These are phyloP conservation scores for Temnothorax unifasciatus DNA, from an alignment of 2,888 invertebrate genomes.

Conservation along the genomic window DNA sequence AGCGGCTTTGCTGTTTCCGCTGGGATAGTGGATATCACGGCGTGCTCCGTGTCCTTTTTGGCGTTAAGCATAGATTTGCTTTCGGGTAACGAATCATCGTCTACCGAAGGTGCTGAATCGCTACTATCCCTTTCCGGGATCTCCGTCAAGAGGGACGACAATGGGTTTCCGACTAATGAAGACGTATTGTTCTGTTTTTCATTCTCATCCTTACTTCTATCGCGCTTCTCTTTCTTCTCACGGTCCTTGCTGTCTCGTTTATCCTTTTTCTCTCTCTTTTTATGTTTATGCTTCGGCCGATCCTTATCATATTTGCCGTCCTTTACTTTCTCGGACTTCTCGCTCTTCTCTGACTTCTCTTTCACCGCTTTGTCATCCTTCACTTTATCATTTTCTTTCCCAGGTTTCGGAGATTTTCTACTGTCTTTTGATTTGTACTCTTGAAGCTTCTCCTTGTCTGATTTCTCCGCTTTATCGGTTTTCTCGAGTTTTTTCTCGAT, in stretches of 20 bases:
- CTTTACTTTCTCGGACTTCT: slow-evolving; percentile 82
- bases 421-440: slow-evolving; percentile 85
- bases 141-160: slow-evolving; percentile 81
- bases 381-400: slow-evolving; percentile 82
- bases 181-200: slow-evolving; percentile 79
- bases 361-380: slow-evolving; percentile 79
- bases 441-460: slow-evolving; percentile 88
- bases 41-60: slow-evolving; percentile 75
- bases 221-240: slow-evolving; percentile 85
- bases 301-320: slow-evolving; percentile 83
- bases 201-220: slow-evolving; percentile 81
- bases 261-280: slow-evolving; percentile 88
- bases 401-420: slow-evolving; percentile 81
- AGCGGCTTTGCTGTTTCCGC: slow-evolving; percentile 79
- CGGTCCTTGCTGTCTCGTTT: slow-evolving; percentile 89
- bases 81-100: slow-evolving; percentile 80
- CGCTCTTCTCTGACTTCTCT: slow-evolving; percentile 80
- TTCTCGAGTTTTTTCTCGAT: slow-evolving; percentile 88
- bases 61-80: slow-evolving; percentile 64
- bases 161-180: slow-evolving; percentile 86
- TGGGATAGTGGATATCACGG: slow-evolving; percentile 57
- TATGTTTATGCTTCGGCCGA: slow-evolving; percentile 87
- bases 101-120: slow-evolving; percentile 81
- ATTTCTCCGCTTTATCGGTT: slow-evolving; percentile 90
- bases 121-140: slow-evolving; percentile 82